Evolutionary conservation across 2,888 invertebrate genomes (phyloP).

Genomic region (Dynastes grantii): DNA sequence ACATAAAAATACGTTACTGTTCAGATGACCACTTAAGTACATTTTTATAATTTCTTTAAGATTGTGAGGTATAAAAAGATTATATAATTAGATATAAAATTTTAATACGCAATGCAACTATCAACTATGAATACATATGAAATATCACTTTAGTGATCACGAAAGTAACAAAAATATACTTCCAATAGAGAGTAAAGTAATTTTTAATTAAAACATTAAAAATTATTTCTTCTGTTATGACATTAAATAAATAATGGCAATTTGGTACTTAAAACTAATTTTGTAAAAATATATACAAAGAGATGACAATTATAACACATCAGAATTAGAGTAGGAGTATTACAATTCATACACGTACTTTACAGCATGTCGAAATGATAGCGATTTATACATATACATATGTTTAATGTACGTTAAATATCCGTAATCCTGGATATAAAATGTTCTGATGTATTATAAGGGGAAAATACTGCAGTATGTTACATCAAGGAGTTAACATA

Average conservation of each 20-base stretch:
- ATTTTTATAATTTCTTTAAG: slow-evolving; percentile 63
- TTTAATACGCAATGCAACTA: slow-evolving; percentile 49
- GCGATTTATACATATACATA: too few species aligned
- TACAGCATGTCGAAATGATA: too few species aligned
- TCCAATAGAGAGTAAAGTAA: slow-evolving; percentile 21
- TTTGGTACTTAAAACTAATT: slow-evolving; percentile 45
- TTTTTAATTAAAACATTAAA: slow-evolving; percentile 48
- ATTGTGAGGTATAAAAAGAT: slow-evolving; percentile 68
- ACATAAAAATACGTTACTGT: slow-evolving; percentile 30
- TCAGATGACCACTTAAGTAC: slow-evolving; percentile 61
- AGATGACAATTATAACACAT: slow-evolving; percentile 25
- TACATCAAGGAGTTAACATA: slow-evolving; percentile 1
- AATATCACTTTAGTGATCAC: slow-evolving; percentile 36
- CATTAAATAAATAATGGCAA: slow-evolving; percentile 52
- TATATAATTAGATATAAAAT: slow-evolving; percentile 64
- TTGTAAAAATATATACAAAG: slow-evolving; percentile 53
- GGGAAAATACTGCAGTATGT: slow-evolving; percentile 5
- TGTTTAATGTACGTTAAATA: too few species aligned
- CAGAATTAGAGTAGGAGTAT: slow-evolving; percentile 17
- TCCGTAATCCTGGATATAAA: not conserved
- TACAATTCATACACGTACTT: not conserved
- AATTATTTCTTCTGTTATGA: slow-evolving; percentile 35
- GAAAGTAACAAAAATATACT: slow-evolving; percentile 42
- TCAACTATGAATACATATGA: slow-evolving; percentile 25
- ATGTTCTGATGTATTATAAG: slow-evolving; percentile 18